These are phyloP conservation scores for Calycopis cecrops DNA, from an alignment of 1,140 invertebrate genomes.

Conservation along the genomic window DNA sequence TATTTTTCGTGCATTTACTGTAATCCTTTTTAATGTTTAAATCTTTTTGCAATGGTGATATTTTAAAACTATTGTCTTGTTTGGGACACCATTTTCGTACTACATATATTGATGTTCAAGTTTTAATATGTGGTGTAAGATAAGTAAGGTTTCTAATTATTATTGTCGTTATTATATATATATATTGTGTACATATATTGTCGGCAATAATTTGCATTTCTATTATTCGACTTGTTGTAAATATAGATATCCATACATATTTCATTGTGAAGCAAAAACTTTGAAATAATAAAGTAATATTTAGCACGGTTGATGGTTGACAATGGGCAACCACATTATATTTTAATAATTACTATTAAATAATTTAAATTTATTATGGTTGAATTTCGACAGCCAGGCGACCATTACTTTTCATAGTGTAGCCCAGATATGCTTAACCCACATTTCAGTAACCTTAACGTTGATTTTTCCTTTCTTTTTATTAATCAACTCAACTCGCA, in stretches of 20 bases:
- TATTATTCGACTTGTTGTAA: not conserved
- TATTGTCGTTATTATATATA: constrained; percentile 20
- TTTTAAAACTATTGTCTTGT: constrained; percentile 60
- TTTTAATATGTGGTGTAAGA: constrained; percentile 51
- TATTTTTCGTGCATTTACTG: constrained; percentile 74
- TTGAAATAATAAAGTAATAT: too few relatives aligned
- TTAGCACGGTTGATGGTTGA: too few relatives aligned
- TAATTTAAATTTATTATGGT: too few relatives aligned
- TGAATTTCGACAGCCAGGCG: too few relatives aligned
- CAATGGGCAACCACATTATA: too few relatives aligned
- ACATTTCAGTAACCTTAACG: too few relatives aligned
- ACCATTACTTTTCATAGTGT: too few relatives aligned
- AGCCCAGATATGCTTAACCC: too few relatives aligned
- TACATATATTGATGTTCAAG: constrained; percentile 60
- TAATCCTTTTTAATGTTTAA: constrained; percentile 68
- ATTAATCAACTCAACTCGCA: too few relatives aligned
- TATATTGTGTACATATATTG: constrained; percentile 14
- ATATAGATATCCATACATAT: not conserved
- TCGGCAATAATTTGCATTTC: constrained; percentile 33
- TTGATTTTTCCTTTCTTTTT: too few relatives aligned
- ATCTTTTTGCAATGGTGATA: constrained; percentile 65
- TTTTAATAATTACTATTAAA: too few relatives aligned
- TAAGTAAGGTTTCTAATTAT: constrained; percentile 30
- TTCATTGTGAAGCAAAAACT: too few relatives aligned
- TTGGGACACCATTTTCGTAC: constrained; percentile 53